Evolutionary conservation across 2,888 invertebrate species (phyloP).

Genomic region (Tyria jacobaeae): DNA sequence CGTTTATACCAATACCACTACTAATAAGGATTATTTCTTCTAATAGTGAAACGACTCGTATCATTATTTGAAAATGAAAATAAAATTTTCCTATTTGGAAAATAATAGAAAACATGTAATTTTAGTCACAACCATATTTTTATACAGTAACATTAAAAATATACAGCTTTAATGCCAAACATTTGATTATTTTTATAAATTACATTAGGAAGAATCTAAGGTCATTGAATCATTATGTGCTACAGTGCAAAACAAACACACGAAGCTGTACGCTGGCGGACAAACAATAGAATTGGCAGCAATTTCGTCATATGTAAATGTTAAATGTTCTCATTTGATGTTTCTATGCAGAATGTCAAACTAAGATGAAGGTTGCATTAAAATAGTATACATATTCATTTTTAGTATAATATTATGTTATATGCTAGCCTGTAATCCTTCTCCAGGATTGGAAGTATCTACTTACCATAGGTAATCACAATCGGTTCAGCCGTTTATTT

Average conservation of each 20-base stretch:
- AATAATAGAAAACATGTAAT: too few species aligned
- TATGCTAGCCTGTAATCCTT: background rate
- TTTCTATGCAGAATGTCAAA: background rate
- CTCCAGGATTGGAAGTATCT: too few species aligned
- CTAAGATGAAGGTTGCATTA: background rate
- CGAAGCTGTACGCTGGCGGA: conserved; percentile 1
- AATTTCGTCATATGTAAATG: conserved; percentile 3
- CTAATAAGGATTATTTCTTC: too few species aligned
- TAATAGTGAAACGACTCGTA: too few species aligned
- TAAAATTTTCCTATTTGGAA: too few species aligned
- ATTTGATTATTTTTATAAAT: conserved; percentile 17
- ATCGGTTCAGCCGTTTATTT: too few species aligned
- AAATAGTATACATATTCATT: too few species aligned
- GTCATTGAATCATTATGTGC: conserved; percentile 42
- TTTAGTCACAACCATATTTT: too few species aligned
- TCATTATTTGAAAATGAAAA: too few species aligned
- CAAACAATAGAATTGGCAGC: conserved; percentile 43
- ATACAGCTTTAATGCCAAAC: background rate
- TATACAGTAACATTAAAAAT: too few species aligned
- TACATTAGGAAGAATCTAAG: conserved; percentile 43
- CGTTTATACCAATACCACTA: too few species aligned
- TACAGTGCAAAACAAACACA: conserved; percentile 33
- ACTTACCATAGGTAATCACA: too few species aligned
- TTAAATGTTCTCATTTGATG: conserved; percentile 4
- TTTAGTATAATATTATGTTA: background rate